Evolutionary conservation across 2,888 invertebrate genomes (phyloP).

Genomic region (Exocentrus adspersus): DNA sequence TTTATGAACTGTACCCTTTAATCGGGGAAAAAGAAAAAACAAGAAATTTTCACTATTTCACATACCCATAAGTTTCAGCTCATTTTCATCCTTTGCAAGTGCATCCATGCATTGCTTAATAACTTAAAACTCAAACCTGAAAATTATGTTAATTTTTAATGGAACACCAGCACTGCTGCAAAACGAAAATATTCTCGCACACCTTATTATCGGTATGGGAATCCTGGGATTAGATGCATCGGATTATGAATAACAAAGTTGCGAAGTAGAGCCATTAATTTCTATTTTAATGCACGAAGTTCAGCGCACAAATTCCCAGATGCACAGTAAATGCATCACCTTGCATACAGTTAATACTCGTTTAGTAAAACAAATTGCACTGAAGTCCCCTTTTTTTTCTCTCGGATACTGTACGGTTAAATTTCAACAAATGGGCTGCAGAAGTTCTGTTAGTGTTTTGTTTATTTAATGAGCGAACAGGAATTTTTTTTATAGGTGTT

Average conservation of each 20-base stretch:
- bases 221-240: neutral
- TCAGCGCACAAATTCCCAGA: neutral
- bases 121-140: too few relatives aligned
- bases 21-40: too few relatives aligned
- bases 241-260: conserved; percentile 3
- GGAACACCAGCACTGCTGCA: neutral
- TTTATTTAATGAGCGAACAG: too few relatives aligned
- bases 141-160: neutral
- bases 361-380: neutral
- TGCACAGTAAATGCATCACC: conserved; percentile 3
- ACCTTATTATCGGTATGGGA: neutral
- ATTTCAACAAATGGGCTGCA: neutral
- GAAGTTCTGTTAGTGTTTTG: too few relatives aligned
- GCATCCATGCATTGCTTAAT: too few relatives aligned
- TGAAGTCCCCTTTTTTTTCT: neutral
- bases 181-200: neutral
- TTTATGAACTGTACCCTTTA: too few relatives aligned
- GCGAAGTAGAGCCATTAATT: neutral
- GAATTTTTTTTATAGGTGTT: too few relatives aligned
- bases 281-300: conserved; percentile 3
- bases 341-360: neutral
- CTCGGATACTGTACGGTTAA: neutral
- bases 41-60: too few relatives aligned
- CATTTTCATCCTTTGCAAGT: too few relatives aligned
- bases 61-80: too few relatives aligned